Conservation (phyloP, 2,888 invertebrate species). For the Scelioninae gen. 2 region DNA sequence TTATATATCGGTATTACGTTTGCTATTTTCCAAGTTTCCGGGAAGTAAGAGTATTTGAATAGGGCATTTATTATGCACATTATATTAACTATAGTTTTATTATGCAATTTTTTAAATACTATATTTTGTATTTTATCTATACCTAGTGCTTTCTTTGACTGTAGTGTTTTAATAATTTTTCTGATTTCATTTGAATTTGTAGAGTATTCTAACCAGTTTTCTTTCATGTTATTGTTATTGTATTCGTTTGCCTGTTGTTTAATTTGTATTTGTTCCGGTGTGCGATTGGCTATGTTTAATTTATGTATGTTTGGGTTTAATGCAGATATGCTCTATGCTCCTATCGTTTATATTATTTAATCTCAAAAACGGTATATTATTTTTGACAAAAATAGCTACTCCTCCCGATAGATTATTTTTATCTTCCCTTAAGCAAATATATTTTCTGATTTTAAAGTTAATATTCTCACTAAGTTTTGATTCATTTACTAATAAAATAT, state of each 20-base stretch:
- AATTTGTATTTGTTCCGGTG: constrained; percentile 21
- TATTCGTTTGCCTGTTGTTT: background rate
- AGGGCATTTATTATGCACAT: constrained; percentile 48
- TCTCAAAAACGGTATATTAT: constrained; percentile 40
- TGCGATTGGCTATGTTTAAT: constrained; percentile 19
- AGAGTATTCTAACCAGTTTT: constrained; percentile 20
- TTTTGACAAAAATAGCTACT: constrained; percentile 57
- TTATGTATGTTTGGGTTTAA: constrained; percentile 50
- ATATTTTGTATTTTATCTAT: constrained; percentile 53
- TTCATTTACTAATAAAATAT: constrained; percentile 28
- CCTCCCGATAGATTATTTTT: constrained; percentile 51
- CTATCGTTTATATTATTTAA: constrained; percentile 24
- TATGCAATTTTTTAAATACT: constrained; percentile 48
- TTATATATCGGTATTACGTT: constrained; percentile 52
- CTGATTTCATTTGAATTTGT: constrained; percentile 31
- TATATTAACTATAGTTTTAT: constrained; percentile 37
- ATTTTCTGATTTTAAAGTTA: constrained; percentile 61
- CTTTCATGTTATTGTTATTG: constrained; percentile 1
- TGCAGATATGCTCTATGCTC: constrained; percentile 48
- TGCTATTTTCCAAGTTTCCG: constrained; percentile 44
- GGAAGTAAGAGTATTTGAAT: constrained; percentile 48
- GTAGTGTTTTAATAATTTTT: constrained; percentile 27
- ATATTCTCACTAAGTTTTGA: constrained; percentile 24
- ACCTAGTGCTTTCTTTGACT: constrained; percentile 42
- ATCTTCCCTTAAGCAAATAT: constrained; percentile 57